Percentiles rank a stretch among this genome's conserved stretches.
phyloP scores from a whole-genome alignment of 2,797 vertebrate genomes.

The Pogoniulus pusillus region DNA sequence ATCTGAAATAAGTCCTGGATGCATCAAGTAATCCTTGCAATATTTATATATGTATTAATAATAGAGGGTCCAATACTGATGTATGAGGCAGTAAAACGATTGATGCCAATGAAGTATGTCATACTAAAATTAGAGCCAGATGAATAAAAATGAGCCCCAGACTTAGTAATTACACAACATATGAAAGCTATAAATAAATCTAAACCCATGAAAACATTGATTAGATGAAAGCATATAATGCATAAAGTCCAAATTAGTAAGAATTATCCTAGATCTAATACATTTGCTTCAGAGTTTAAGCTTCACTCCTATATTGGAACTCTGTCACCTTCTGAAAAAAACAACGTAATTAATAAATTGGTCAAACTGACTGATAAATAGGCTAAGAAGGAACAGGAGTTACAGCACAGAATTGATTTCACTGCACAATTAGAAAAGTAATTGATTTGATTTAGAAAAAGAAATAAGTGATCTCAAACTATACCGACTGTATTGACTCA shows the following conservation, averaged over 20 bases:
- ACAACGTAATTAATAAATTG: neutral
- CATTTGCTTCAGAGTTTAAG: neutral
- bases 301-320: neutral
- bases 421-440: neutral
- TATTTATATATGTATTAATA: conserved; percentile 28
- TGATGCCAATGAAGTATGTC: neutral
- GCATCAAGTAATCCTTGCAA: conserved; percentile 17
- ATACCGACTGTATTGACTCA: neutral
- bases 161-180: neutral
- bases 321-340: neutral
- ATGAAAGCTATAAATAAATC: neutral
- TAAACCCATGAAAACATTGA: neutral
- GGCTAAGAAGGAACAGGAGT: neutral
- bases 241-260: neutral
- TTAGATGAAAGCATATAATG: neutral
- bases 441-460: neutral
- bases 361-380: neutral
- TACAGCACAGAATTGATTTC: neutral
- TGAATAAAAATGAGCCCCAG: neutral
- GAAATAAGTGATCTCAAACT: neutral
- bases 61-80: neutral
- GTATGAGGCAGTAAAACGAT: neutral
- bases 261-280: neutral
- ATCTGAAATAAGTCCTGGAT: neutral
- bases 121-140: neutral